These are phyloP conservation scores for Zaprionus ornatus DNA, from an alignment of 1,140 invertebrate species.

Conservation along the genomic window DNA sequence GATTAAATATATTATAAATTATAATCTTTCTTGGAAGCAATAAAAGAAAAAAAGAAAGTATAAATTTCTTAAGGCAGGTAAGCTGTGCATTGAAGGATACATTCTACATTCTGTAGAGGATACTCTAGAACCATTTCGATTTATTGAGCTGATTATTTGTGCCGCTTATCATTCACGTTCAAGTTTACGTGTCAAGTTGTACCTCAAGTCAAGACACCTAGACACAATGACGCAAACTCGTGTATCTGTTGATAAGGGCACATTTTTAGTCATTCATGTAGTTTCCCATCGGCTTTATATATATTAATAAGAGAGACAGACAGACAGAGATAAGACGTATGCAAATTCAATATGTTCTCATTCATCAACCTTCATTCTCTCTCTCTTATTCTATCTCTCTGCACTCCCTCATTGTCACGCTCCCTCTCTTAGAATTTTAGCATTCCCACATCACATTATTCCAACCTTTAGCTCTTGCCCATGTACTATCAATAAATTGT, in stretches of 20 bases:
- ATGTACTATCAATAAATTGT: neutral
- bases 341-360: neutral
- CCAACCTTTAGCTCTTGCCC: neutral
- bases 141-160: neutral
- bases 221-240: too few relatives aligned
- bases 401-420: neutral
- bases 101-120: too few relatives aligned
- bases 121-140: too few relatives aligned
- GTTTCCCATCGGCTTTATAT: neutral
- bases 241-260: neutral
- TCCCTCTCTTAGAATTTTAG: neutral
- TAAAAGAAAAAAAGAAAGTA: neutral
- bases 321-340: neutral
- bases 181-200: too few relatives aligned
- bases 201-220: too few relatives aligned
- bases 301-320: too few relatives aligned
- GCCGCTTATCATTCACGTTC: neutral
- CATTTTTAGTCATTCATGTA: neutral
- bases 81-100: too few relatives aligned
- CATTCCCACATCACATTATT: neutral
- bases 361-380: neutral
- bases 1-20: too few relatives aligned
- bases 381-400: neutral
- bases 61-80: too few relatives aligned
- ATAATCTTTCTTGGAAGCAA: too few relatives aligned